These are phyloP conservation scores for Carduelis carduelis DNA, from an alignment of 2,797 vertebrate genomes.

Conservation along the genomic window DNA sequence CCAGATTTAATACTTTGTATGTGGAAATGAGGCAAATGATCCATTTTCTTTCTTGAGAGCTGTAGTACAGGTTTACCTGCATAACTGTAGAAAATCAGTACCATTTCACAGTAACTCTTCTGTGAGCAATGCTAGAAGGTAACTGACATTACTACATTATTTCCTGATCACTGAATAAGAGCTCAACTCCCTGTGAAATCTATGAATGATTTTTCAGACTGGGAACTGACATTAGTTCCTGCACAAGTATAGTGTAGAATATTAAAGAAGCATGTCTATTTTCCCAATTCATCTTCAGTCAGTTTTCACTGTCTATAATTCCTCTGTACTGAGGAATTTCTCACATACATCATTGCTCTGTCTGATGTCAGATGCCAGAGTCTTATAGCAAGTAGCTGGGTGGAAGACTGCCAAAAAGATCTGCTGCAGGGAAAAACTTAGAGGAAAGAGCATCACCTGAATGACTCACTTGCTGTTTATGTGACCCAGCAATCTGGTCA, in stretches of 20 bases:
- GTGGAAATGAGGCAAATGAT: background rate
- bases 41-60: background rate
- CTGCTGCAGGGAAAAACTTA: background rate
- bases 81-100: background rate
- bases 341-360: background rate
- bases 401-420: background rate
- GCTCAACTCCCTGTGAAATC: background rate
- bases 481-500: background rate
- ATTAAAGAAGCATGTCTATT: background rate
- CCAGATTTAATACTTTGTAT: background rate
- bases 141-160: background rate
- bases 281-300: background rate
- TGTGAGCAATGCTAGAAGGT: background rate
- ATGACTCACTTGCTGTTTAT: background rate
- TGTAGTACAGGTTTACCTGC: background rate
- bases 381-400: background rate
- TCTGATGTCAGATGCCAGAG: background rate
- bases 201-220: background rate
- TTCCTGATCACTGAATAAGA: background rate
- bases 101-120: background rate
- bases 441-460: background rate
- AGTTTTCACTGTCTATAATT: background rate
- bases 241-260: background rate
- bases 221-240: slow-evolving; percentile 2
- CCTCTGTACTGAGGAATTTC: background rate